Conservation (phyloP, 2,113 vertebrate species). For the Trogon surrucura region DNA sequence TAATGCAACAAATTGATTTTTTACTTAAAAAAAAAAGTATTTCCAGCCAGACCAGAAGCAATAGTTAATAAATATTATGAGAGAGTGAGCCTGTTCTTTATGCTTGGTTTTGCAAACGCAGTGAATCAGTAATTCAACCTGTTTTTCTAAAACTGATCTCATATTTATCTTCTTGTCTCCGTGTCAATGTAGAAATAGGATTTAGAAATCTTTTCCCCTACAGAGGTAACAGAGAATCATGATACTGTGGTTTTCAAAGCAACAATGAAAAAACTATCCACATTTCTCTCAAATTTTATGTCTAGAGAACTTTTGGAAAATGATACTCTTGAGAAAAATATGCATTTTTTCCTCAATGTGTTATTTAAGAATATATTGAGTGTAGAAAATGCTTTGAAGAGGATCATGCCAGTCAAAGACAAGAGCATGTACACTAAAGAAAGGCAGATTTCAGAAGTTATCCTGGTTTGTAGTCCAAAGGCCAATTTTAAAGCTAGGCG, state of each 20-base stretch:
- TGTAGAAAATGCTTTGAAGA: not conserved
- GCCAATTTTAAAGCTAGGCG: not conserved
- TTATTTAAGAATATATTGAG: not conserved
- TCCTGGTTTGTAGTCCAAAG: not conserved
- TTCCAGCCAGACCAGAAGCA: constrained; percentile 26
- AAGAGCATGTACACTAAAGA: not conserved
- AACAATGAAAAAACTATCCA: fast-evolving
- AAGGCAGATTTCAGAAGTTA: not conserved
- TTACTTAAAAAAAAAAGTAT: not conserved
- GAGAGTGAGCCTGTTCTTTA: not conserved
- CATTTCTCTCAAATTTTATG: not conserved
- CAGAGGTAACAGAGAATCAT: not conserved
- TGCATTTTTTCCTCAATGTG: not conserved
- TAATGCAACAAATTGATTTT: not conserved
- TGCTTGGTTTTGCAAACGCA: constrained; percentile 4
- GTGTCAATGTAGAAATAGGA: not conserved
- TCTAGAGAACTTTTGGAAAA: not conserved
- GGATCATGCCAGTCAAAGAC: not conserved
- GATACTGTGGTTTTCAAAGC: not conserved
- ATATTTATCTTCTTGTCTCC: not conserved
- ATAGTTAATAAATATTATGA: constrained; percentile 25
- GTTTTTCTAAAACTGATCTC: not conserved
- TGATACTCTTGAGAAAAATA: not conserved
- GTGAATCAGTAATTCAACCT: not conserved
- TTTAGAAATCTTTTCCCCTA: not conserved